Conservation (phyloP, 2,797 vertebrate species). For the Sternotherus odoratus region DNA sequence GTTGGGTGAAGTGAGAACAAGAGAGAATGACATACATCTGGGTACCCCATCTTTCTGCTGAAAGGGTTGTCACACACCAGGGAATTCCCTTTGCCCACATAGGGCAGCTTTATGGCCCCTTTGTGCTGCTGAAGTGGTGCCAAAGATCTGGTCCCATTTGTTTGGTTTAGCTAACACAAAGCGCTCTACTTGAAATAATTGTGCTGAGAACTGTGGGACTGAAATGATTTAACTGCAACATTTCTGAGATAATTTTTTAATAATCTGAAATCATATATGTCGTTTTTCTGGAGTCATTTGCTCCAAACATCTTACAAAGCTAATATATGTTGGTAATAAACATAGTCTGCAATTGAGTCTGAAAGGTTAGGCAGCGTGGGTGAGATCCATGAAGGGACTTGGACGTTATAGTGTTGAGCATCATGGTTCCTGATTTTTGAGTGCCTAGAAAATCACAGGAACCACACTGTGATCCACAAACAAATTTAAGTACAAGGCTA, state of each 20-base stretch:
- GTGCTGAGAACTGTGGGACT: neutral
- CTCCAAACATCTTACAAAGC: neutral
- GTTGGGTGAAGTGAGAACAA: neutral
- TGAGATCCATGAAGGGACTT: neutral
- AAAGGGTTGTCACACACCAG: neutral
- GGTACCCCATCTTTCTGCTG: neutral
- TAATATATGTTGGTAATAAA: neutral
- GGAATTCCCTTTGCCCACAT: neutral
- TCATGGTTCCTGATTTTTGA: neutral
- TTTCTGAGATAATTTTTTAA: neutral
- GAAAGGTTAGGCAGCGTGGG: no score
- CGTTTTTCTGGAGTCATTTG: neutral
- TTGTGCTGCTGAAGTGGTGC: neutral
- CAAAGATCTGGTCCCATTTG: neutral
- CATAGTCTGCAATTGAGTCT: neutral
- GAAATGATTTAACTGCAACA: neutral
- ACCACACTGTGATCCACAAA: neutral
- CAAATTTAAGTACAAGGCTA: neutral
- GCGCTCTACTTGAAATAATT: fast-evolving
- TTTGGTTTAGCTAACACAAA: neutral
- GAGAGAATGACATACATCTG: neutral
- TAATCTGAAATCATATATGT: neutral
- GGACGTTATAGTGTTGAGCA: neutral
- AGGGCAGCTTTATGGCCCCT: neutral
- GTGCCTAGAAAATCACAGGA: neutral